Evolutionary conservation across 2,797 vertebrate genomes (phyloP).

Genomic region (Tauraco hartlaubi): DNA sequence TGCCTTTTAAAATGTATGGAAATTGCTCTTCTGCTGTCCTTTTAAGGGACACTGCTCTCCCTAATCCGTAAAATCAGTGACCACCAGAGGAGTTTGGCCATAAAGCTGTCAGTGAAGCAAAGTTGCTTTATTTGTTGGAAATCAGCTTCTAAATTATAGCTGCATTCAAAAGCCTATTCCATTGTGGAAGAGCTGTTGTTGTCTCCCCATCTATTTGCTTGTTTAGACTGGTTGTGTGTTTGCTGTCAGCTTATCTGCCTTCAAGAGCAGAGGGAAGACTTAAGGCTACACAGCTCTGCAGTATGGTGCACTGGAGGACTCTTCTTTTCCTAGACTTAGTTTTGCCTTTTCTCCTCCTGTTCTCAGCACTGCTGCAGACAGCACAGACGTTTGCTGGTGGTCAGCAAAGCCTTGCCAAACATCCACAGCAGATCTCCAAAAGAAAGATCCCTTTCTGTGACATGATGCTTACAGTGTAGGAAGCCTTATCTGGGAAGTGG

Average conservation of each 20-base stretch:
- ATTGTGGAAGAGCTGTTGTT: not conserved
- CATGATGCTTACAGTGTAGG: not conserved
- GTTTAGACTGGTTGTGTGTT: not conserved
- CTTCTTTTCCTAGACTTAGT: not conserved
- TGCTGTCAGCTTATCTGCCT: not conserved
- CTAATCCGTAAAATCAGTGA: slow-evolving; percentile 32
- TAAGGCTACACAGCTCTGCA: not conserved
- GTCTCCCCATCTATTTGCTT: not conserved
- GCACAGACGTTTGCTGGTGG: not conserved
- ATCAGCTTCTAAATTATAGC: not conserved
- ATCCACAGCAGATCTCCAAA: not conserved
- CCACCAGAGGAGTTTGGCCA: not conserved
- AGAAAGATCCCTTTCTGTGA: not conserved
- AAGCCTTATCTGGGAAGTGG: not conserved
- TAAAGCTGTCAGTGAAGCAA: slow-evolving; percentile 1
- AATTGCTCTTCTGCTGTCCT: not conserved
- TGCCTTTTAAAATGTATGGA: not conserved
- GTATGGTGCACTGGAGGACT: not conserved
- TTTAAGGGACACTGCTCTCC: not conserved
- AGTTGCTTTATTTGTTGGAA: not conserved
- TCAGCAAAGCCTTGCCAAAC: not conserved
- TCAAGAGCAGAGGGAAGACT: not conserved
- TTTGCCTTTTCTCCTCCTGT: not conserved
- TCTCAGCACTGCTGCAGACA: not conserved
- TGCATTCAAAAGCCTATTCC: not conserved